Evolutionary conservation across 2,797 vertebrate species (phyloP).

Genomic region (Jordanella pulchra): DNA sequence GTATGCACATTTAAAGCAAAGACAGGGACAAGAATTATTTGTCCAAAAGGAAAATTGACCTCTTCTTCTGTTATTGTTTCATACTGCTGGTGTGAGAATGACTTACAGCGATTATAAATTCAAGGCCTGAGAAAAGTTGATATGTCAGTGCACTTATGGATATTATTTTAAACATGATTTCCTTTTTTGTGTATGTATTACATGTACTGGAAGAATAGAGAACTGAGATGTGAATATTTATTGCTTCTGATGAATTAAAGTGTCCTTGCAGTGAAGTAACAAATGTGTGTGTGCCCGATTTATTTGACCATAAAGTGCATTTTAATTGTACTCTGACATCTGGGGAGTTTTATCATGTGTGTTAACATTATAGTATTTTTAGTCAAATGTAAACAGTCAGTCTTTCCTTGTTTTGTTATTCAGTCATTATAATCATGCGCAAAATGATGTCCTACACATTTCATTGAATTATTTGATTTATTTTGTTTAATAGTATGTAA

Average conservation of each 20-base stretch:
- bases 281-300: constrained; percentile 47
- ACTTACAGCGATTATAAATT: constrained; percentile 61
- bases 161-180: constrained; percentile 80
- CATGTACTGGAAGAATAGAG: constrained; percentile 80
- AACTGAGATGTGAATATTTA: constrained; percentile 86
- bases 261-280: constrained; percentile 81
- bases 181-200: constrained; percentile 79
- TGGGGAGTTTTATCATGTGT: background rate
- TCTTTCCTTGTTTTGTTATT: background rate
- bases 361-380: background rate
- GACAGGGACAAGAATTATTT: constrained; percentile 53
- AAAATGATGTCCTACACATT: background rate
- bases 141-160: constrained; percentile 77
- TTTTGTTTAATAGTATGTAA: background rate
- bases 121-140: constrained; percentile 69
- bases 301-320: constrained; percentile 4
- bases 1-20: constrained; percentile 67
- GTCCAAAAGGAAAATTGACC: constrained; percentile 66
- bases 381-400: background rate
- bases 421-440: background rate
- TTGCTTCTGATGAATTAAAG: constrained; percentile 87
- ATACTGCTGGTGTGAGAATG: constrained; percentile 74
- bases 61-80: constrained; percentile 71
- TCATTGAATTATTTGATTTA: background rate
- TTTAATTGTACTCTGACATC: no score